phyloP scores from a whole-genome alignment of 2,113 vertebrate genomes.

The Rhinogobius similis region DNA sequence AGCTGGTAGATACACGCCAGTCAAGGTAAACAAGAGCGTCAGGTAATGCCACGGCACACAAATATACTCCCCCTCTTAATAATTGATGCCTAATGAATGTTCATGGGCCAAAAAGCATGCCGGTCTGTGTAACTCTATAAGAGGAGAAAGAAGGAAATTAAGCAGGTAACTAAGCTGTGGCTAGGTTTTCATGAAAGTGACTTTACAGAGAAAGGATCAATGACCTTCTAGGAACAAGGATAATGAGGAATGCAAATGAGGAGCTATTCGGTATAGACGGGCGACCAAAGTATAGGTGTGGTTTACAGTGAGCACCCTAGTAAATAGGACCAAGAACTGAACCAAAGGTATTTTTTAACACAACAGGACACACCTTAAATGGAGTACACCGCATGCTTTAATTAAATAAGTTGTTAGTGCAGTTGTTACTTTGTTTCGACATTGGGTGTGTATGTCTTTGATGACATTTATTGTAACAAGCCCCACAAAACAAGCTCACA shows the following conservation, averaged over 20 bases:
- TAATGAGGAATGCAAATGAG: slow-evolving; percentile 34
- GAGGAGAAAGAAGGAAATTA: slow-evolving; percentile 45
- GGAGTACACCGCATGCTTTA: background rate
- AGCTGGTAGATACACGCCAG: slow-evolving; percentile 3
- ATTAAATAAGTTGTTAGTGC: background rate
- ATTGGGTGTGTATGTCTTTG: background rate
- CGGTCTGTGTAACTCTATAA: slow-evolving; percentile 51
- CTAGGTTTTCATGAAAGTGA: slow-evolving; percentile 58
- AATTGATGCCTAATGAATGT: slow-evolving; percentile 56
- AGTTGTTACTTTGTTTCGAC: background rate
- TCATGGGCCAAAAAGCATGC: slow-evolving; percentile 17
- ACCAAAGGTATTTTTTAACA: background rate
- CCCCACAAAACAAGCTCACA: background rate
- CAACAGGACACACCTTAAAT: background rate
- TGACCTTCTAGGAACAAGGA: slow-evolving; percentile 25
- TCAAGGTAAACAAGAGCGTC: slow-evolving; percentile 35
- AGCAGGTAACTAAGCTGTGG: slow-evolving; percentile 58
- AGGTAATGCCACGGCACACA: slow-evolving; percentile 24
- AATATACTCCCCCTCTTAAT: slow-evolving; percentile 57
- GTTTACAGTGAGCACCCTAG: background rate
- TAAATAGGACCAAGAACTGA: background rate
- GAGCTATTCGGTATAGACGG: slow-evolving; percentile 6
- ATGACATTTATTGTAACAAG: background rate
- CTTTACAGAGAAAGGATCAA: slow-evolving; percentile 53
- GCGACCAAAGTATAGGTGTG: background rate